Conservation (phyloP, 1,140 invertebrate species). For the Drosophila kurseongensis region DNA sequence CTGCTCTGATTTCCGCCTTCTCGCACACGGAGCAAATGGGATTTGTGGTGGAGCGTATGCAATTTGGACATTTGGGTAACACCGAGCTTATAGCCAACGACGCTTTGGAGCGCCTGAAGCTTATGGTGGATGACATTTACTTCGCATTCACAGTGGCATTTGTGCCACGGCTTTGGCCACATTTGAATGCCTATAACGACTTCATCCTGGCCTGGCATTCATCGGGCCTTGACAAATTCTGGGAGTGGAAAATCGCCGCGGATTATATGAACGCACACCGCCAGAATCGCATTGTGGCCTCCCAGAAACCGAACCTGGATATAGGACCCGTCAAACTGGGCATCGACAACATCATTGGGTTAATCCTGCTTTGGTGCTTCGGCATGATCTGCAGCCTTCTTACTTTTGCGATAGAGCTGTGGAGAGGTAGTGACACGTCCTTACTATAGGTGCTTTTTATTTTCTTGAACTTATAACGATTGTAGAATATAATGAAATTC, state of each 20-base stretch:
- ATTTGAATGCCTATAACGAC: conserved; percentile 57
- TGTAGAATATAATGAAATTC: neutral
- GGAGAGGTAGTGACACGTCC: neutral
- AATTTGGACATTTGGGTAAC: conserved; percentile 73
- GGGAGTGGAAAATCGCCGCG: conserved; percentile 75
- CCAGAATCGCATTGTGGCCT: conserved; percentile 68
- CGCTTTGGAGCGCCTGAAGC: conserved; percentile 61
- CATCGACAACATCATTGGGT: conserved; percentile 68
- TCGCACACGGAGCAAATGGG: conserved; percentile 71
- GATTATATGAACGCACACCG: conserved; percentile 66
- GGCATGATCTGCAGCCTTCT: conserved; percentile 67
- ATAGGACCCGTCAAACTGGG: conserved; percentile 69
- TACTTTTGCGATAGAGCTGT: conserved; percentile 57
- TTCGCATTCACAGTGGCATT: conserved; percentile 52
- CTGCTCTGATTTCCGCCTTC: conserved; percentile 34
- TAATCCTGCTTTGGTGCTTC: conserved; percentile 68
- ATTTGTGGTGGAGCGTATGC: conserved; percentile 71
- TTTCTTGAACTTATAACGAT: neutral
- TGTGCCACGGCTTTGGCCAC: conserved; percentile 71
- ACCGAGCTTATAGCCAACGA: conserved; percentile 60
- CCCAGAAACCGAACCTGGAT: conserved; percentile 52
- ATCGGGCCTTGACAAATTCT: conserved; percentile 71
- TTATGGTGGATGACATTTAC: conserved; percentile 79
- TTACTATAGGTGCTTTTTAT: neutral
- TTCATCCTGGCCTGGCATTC: conserved; percentile 67